Evolutionary conservation across 2,113 vertebrate genomes (phyloP).

Genomic region (Chloebia gouldiae): DNA sequence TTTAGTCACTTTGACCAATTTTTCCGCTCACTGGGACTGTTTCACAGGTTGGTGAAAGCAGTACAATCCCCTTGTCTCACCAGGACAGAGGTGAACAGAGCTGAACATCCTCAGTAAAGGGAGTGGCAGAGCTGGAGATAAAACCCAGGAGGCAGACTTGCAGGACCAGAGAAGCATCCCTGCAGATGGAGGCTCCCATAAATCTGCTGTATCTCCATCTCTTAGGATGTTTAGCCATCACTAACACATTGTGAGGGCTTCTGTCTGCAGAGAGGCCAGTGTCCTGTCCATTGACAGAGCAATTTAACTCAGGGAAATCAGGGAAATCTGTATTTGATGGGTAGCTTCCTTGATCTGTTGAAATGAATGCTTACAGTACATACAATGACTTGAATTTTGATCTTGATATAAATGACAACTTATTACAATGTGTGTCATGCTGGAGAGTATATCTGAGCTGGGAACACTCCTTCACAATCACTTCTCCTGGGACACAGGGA

Average conservation of each 20-base stretch:
- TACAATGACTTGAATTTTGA: background rate
- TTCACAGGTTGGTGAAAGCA: background rate
- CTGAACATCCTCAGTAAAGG: background rate
- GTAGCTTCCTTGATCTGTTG: background rate
- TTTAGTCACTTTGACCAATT: background rate
- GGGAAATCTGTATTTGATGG: background rate
- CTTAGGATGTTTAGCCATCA: background rate
- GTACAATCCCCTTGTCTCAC: background rate
- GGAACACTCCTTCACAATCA: background rate
- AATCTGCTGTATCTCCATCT: background rate
- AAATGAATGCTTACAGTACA: background rate
- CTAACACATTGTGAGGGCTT: accelerated
- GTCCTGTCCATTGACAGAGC: background rate
- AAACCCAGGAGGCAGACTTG: background rate
- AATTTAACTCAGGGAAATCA: background rate
- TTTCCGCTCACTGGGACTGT: background rate
- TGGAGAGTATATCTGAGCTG: background rate
- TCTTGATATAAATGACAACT: background rate
- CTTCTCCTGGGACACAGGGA: background rate
- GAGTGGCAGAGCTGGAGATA: background rate
- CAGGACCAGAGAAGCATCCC: background rate
- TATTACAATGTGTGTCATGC: background rate
- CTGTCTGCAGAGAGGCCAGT: background rate
- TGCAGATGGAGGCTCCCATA: accelerated
- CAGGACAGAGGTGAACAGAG: background rate